These are phyloP conservation scores for Dromaius novaehollandiae DNA, from an alignment of 2,113 vertebrate genomes.

Conservation along the genomic window DNA sequence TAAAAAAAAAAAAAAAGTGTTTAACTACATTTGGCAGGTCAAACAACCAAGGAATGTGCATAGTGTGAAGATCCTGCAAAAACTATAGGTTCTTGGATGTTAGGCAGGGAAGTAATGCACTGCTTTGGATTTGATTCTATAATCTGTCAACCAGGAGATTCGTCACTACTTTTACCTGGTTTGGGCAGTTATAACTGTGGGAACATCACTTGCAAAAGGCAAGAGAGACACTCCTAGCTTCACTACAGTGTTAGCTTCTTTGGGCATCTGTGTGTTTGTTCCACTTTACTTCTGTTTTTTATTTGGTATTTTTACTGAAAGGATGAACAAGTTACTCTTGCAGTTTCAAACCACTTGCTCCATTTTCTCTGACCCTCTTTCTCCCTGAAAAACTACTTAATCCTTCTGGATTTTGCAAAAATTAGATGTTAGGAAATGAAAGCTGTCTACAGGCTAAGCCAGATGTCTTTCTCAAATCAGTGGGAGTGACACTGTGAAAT, in stretches of 20 bases:
- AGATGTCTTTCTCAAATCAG: background rate
- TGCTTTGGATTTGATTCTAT: background rate
- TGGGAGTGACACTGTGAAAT: background rate
- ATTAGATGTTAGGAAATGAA: background rate
- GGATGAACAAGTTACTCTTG: background rate
- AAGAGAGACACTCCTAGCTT: background rate
- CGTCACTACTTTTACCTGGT: background rate
- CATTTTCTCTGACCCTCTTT: background rate
- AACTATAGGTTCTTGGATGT: background rate
- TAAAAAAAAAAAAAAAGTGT: background rate
- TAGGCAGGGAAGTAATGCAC: rapidly evolving
- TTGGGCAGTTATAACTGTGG: background rate
- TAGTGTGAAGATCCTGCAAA: background rate
- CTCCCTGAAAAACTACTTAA: background rate
- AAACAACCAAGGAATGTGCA: background rate
- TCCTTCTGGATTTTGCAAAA: background rate
- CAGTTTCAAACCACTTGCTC: background rate
- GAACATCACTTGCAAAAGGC: background rate
- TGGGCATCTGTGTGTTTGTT: background rate
- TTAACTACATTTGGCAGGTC: background rate
- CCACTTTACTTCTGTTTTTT: background rate
- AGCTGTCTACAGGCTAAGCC: background rate
- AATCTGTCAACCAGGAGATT: background rate
- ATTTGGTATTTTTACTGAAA: background rate
- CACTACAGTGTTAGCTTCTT: background rate